Evolutionary conservation across 30 jellyfish, hydroid and myxozoan genomes (phyloP), one percentile per base, ranked within the genome.

Genomic region (Aurelia coerulea): DNA sequence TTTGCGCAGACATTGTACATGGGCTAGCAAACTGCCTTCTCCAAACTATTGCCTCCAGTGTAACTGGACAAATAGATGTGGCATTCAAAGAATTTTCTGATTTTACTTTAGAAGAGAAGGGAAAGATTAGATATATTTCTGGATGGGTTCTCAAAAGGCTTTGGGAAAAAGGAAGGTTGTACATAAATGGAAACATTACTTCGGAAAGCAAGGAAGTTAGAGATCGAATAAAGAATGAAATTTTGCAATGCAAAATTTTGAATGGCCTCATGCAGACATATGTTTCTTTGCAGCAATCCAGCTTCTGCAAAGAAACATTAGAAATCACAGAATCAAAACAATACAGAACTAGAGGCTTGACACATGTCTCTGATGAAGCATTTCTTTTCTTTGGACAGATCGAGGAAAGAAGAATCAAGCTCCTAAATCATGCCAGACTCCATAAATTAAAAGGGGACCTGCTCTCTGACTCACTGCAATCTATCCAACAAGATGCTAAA

Each of bases 1-100:
- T 53, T 53, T 53, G 65, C 12, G 12, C 15, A 9, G 65, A 53
- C 65, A 53, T 53, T 53, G 65, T 53, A 53, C 65, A 53, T 53
- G 65, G 65, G 65, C 65, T 53, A 53, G 65, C 65, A 53, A 53
- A 53, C 65, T 53, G 65, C 65, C 12, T 53, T 53, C 65, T 53
- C 65, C 65, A 53, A 53, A 53, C 65, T 53, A 53, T 53, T 53
- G 65, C 65, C 65, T 53, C 65, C 12, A 53, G 16, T 53, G 65
- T 53, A 53, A 53, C 65, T 53, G 65, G 65, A 53, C 65, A 53
- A 53, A 53, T 53, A 53, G 65, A 53, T 53, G 65, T 53, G 15
- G 15, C 65, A 53, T 11, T 53, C 65, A 53, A 53, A 53, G 65
- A 53, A 53, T 16, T 53, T 16, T 53, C 16, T 53, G 65, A 53